Conservation (phyloP, 2,113 vertebrate species). For the Lepidothrix coronata region DNA sequence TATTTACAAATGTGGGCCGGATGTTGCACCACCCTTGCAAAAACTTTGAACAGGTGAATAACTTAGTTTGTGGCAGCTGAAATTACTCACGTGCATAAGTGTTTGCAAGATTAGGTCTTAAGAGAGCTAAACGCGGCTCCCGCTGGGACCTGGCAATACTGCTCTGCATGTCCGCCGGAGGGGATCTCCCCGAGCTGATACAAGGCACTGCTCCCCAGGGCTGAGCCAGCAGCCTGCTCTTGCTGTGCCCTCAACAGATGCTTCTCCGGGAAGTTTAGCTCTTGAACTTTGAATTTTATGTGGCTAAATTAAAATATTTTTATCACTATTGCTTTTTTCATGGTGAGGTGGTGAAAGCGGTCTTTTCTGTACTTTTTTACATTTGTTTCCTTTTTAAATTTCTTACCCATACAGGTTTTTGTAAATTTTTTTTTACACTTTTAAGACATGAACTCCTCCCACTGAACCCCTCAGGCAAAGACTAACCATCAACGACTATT, state of each 20-base stretch:
- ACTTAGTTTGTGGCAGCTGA: constrained; percentile 2
- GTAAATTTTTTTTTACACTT: not conserved
- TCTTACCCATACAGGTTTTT: not conserved
- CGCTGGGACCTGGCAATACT: not conserved
- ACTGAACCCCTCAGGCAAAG: not conserved
- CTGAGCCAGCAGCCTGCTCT: not conserved
- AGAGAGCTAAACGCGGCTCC: constrained; percentile 16
- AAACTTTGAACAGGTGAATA: not conserved
- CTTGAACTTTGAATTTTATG: not conserved
- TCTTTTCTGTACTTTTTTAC: not conserved
- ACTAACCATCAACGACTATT: not conserved
- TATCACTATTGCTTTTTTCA: not conserved
- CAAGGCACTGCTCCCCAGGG: not conserved
- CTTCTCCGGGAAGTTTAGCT: not conserved
- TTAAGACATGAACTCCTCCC: not conserved
- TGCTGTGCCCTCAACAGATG: not conserved
- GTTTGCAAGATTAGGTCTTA: constrained; percentile 27
- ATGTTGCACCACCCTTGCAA: not conserved
- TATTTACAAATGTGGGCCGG: not conserved
- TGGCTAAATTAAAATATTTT: not conserved
- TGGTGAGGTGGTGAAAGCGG: not conserved
- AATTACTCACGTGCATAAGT: constrained; percentile 9
- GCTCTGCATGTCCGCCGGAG: not conserved
- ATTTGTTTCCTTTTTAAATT: not conserved
- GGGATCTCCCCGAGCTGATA: constrained; percentile 5